These are phyloP conservation scores for zebrafish (Danio rerio) DNA, from an alignment of 2,113 vertebrate species.

Conservation along the genomic window DNA sequence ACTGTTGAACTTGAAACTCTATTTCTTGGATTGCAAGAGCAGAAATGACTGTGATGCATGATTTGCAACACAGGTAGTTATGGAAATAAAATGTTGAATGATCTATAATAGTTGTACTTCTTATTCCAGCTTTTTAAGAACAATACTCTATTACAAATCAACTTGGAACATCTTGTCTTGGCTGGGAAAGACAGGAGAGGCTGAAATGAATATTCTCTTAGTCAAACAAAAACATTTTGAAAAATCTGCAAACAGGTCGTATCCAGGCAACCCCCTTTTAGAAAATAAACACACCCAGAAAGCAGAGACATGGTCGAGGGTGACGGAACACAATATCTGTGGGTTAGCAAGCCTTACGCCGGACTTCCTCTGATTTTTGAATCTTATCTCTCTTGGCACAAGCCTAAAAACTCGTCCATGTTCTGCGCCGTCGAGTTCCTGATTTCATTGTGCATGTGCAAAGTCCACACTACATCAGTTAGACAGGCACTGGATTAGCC, in stretches of 20 bases:
- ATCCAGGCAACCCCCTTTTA: slow-evolving; percentile 62
- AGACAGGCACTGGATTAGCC: slow-evolving; percentile 40
- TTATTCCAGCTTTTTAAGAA: slow-evolving; percentile 24
- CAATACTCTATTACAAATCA: slow-evolving; percentile 27
- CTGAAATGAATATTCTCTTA: slow-evolving; percentile 57
- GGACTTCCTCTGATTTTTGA: slow-evolving; percentile 60
- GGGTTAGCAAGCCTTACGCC: slow-evolving; percentile 31
- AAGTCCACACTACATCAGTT: neutral
- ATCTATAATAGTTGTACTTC: neutral
- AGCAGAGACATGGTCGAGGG: neutral
- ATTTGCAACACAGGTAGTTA: neutral
- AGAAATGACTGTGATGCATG: neutral
- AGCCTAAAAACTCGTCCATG: slow-evolving; percentile 2
- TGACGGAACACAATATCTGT: slow-evolving; percentile 62
- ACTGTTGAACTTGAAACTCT: neutral
- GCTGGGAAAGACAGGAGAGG: slow-evolving; percentile 38
- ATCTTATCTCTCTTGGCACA: slow-evolving; percentile 68
- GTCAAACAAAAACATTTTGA: slow-evolving; percentile 59
- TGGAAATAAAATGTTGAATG: neutral
- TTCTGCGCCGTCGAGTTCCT: neutral
- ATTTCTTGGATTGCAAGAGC: neutral
- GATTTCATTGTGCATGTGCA: slow-evolving; percentile 6
- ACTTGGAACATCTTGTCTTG: slow-evolving; percentile 48
- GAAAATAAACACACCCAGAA: slow-evolving; percentile 58
- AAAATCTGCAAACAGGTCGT: slow-evolving; percentile 62